These are phyloP conservation scores for Peromyscus maniculatus DNA, from an alignment of 2,113 vertebrate species.

Conservation along the genomic window DNA sequence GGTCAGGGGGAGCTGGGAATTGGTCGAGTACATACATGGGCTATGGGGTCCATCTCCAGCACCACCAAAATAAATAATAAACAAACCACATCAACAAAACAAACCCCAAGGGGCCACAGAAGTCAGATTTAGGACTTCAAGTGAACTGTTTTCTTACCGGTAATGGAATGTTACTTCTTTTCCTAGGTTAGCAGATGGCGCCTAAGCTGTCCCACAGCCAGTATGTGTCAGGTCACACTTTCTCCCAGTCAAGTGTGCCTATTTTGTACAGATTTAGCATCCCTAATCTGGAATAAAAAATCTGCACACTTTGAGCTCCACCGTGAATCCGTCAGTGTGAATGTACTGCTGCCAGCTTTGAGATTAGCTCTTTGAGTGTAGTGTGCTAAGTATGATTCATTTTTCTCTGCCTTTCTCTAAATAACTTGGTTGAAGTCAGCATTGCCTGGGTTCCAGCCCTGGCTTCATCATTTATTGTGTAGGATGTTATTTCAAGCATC, in stretches of 20 bases:
- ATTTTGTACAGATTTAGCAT: neutral
- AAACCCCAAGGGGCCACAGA: neutral
- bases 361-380: neutral
- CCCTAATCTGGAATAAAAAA: neutral
- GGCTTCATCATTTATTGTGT: neutral
- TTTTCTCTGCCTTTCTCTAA: neutral
- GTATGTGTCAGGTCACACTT: neutral
- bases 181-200: no score
- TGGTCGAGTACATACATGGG: neutral
- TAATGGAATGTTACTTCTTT: neutral
- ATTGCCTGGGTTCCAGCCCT: neutral
- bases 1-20: neutral
- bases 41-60: neutral
- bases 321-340: neutral
- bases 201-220: no score
- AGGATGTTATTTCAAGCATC: neutral
- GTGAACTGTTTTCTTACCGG: neutral
- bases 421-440: neutral
- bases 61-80: neutral
- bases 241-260: neutral
- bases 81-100: neutral
- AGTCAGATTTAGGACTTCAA: neutral
- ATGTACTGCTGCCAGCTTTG: neutral
- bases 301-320: neutral
- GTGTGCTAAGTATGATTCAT: neutral